A percentile compares a stretch with the other conserved stretches of the same genome.
These are phyloP conservation scores for Trididemnum miniatum DNA, from an alignment of 23 tunicate genomes.

Conservation along the genomic window DNA sequence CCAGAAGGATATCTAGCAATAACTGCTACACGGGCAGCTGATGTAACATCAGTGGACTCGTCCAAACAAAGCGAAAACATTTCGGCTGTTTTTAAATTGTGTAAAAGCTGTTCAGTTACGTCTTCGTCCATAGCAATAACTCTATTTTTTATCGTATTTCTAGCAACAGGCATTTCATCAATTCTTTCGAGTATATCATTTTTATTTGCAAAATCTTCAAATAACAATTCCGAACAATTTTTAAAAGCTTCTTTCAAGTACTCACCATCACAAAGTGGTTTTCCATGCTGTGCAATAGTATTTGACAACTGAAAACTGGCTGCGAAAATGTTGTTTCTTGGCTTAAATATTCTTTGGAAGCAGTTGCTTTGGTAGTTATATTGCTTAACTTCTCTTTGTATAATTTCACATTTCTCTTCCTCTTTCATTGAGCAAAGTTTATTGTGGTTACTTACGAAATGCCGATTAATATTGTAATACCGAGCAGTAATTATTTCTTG, in stretches of 20 bases:
- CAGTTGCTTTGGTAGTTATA: slow-evolving; percentile 20
- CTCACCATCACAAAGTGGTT: slow-evolving; percentile 55
- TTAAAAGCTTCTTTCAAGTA: slow-evolving; percentile 46
- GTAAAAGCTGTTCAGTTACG: slow-evolving; percentile 45
- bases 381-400: slow-evolving; percentile 35
- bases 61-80: slow-evolving; percentile 55
- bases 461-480: slow-evolving; percentile 35
- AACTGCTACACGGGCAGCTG: slow-evolving; percentile 45
- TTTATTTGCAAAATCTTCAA: slow-evolving; percentile 58
- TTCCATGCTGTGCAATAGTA: slow-evolving; percentile 54
- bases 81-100: slow-evolving; percentile 29
- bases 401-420: slow-evolving; percentile 24
- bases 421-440: slow-evolving; percentile 20
- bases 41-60: slow-evolving; percentile 41
- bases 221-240: slow-evolving; percentile 31
- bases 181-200: slow-evolving; percentile 45
- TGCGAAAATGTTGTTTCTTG: slow-evolving; percentile 5
- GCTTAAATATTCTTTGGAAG: slow-evolving; percentile 37
- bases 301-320: slow-evolving; percentile 37
- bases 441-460: slow-evolving; percentile 27
- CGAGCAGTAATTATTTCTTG: slow-evolving; percentile 28
- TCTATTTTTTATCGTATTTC: slow-evolving; percentile 39
- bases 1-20: slow-evolving; percentile 46
- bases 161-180: slow-evolving; percentile 48
- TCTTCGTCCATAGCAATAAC: slow-evolving; percentile 44